Percentiles rank a stretch among this genome's conserved stretches.
Evolutionary conservation across 2,888 invertebrate species (phyloP).

Genomic region (Invenusta paracnida): DNA sequence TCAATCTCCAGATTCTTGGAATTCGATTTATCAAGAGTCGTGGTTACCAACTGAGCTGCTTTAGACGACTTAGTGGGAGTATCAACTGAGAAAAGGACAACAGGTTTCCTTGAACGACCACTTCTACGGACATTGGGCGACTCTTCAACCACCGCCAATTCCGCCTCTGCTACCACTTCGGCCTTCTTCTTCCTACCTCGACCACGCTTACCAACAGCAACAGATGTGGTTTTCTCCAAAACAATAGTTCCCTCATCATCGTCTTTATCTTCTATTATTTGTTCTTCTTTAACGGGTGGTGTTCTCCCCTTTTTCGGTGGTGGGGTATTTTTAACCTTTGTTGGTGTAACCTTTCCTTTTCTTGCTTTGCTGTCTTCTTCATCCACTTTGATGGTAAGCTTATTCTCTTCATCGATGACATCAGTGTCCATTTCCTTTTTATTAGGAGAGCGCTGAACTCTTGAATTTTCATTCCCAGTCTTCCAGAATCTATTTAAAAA

Average conservation of each 20-base stretch:
- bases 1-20: not conserved
- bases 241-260: not conserved
- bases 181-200: not conserved
- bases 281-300: not conserved
- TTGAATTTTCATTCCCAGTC: no score
- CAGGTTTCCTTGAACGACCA: conserved; percentile 40
- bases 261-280: not conserved
- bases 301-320: no score
- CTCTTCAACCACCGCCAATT: not conserved
- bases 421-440: no score
- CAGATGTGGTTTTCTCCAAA: not conserved
- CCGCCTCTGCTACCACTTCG: not conserved
- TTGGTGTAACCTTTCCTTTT: not conserved
- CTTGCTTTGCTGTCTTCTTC: not conserved
- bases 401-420: not conserved
- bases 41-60: not conserved
- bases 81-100: conserved; percentile 32
- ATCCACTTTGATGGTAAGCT: not conserved
- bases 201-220: not conserved
- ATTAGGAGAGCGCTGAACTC: no score
- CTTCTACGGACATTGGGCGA: conserved; percentile 33
- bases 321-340: no score
- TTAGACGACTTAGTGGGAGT: not conserved
- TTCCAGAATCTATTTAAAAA: no score
- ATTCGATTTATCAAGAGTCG: not conserved